A percentile compares a stretch with the other conserved stretches of the same genome.
Conservation (phyloP, 2,113 vertebrate species). For the Dasyornis broadbenti region DNA sequence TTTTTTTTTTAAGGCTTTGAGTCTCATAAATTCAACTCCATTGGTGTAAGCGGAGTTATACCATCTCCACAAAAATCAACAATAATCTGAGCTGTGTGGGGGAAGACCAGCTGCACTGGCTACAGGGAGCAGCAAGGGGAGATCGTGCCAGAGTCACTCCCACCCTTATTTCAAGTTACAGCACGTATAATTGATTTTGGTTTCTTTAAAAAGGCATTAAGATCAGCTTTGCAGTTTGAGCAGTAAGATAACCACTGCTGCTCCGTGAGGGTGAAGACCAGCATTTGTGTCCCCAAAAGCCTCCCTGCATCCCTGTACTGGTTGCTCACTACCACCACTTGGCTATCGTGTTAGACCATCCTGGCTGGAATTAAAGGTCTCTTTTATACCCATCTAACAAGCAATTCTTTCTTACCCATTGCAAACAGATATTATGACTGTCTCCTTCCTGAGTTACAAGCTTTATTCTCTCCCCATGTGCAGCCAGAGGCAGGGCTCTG, state of each 20-base stretch:
- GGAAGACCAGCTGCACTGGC: not conserved
- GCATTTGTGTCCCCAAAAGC: not conserved
- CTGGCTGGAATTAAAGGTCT: constrained; percentile 17
- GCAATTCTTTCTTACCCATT: constrained; percentile 16
- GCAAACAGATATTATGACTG: constrained; percentile 1
- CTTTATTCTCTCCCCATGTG: not conserved
- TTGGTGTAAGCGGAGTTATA: not conserved
- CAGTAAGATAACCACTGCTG: not conserved
- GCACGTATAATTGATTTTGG: not conserved
- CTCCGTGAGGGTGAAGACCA: not conserved
- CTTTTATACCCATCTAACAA: constrained; percentile 22
- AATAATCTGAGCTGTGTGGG: not conserved
- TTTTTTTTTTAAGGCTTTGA: not conserved
- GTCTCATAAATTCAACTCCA: not conserved
- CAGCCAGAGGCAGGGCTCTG: not conserved
- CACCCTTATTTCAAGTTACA: not conserved
- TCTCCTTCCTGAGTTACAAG: not conserved
- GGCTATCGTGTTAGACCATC: not conserved
- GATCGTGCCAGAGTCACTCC: not conserved
- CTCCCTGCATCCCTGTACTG: not conserved
- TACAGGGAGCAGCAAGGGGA: not conserved
- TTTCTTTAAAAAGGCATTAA: not conserved
- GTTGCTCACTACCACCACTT: not conserved
- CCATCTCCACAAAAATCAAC: not conserved
- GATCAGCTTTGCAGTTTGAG: not conserved